Evolutionary conservation across 2,888 invertebrate genomes (phyloP), one percentile per base, ranked within the genome.

Genomic region (Diarsia brunnea): DNA sequence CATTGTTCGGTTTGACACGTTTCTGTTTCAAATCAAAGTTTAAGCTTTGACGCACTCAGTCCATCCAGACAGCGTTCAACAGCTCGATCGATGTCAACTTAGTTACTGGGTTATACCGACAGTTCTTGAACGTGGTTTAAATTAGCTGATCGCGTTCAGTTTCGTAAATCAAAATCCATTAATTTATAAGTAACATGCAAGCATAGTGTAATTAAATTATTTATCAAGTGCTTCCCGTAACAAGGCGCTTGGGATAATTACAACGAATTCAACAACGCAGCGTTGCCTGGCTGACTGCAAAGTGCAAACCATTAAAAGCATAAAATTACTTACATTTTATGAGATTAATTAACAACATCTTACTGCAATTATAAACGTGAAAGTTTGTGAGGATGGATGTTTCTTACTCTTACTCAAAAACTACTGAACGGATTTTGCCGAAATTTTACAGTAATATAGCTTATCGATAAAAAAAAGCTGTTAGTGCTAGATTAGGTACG

Each of bases 191-290:
- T 75, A 24, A 38, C 14, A 45, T 49, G 31, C 38, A 63, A 45
- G n/a, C 43, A n/a, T 71, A 14, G 38, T 63, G 31, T 55, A 79
- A 72, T 77, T 79, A 55, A 78, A 69, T 71, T 27, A 79, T 77
- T 71, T 76, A 78, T 75, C 11, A 76, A 78, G 61, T 78, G 78
- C 43, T 79, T 73, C 14, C 31, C 53, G 55, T 80, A 73, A 76
- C 76, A 79, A 67, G 51, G 47, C 65, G 60, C 75, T 81, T 65
- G 24, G 66, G 65, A 75, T 81, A 78, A 78, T 74, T 38, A 81
- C 60, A 74, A 24, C 53, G 64, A 73, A 80, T 78, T 51, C 38
- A 51, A 58, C 74, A 79, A 55, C 55, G 47, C 47, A 43, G n/a
- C 21, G 19, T 11, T 73, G 64, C n/a, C 58, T 63, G 69, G 51